Base-by-base conservation (phyloP, 1,140 invertebrate genomes). In the Pachypsylla venusta region DNA sequence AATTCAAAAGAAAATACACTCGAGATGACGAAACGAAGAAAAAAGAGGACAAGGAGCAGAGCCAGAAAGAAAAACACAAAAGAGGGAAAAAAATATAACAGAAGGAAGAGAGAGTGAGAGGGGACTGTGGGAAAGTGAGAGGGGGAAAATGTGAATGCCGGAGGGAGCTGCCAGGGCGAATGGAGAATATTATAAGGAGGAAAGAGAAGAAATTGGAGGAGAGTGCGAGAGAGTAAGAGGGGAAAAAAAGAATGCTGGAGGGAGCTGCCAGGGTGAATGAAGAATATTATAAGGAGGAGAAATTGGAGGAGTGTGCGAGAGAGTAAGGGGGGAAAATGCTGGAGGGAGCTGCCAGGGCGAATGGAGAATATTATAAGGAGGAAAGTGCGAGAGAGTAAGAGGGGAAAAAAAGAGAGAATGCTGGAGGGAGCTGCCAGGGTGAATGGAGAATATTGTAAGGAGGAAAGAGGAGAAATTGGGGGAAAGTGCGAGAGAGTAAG, bases 391-490 rank as follows among this genome's bases (percentile, higher is more conserved):
- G 40, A 58, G 30, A 53, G 22, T 40, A 22, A 42, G 54, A 20
- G 24, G 40, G 24, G 24, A 22, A 48, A 48, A 22, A 48, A 3
- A 22, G 25, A 55, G 54, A 58, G 35, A 39, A 20, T 1, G 30
- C 22, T n/a, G n/a, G n/a, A n/a, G n/a, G n/a, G n/a, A n/a, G n/a
- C n/a, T n/a, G n/a, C n/a, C n/a, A n/a, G n/a, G n/a, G n/a, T n/a
- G 25, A 39, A 57, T 22, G 19, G 22, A 40, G 56, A 57, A 25
- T 7, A 55, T 16, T 16, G 27, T 24, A 25, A 55, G 54, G 19
- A 55, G 54, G 7, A 35, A 55, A 55, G 54, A 39, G 25, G 56
- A 57, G 25, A 35, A 19, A 57, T 22, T 3, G 30, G 24, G 30
- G 2, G 54, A 55, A 20, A 22, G 19, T 4, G 54, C 3, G 19